Evolutionary conservation across 1,140 invertebrate species (phyloP).

Genomic region (Leptinotarsa defecta): DNA sequence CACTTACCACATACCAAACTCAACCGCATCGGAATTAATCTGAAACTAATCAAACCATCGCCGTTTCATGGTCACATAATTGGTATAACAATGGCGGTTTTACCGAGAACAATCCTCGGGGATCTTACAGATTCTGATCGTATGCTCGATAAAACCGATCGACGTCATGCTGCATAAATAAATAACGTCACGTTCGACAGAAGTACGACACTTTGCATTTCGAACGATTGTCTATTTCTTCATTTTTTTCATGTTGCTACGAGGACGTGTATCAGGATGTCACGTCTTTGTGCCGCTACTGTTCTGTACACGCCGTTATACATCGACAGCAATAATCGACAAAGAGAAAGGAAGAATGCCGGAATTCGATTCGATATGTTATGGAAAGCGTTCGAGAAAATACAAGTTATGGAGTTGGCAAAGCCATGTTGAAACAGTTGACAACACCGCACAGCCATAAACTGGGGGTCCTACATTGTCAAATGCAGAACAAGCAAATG

Average conservation of each 20-base stretch:
- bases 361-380: no score
- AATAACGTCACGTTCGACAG: slow-evolving; percentile 19
- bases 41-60: slow-evolving; percentile 6
- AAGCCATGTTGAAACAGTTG: no score
- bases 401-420: no score
- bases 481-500: no score
- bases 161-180: slow-evolving; percentile 10
- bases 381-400: no score
- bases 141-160: slow-evolving; percentile 4
- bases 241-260: slow-evolving; percentile 8
- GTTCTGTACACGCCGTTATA: neutral
- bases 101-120: slow-evolving; percentile 14
- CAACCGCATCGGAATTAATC: neutral
- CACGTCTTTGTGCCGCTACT: slow-evolving; percentile 29
- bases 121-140: slow-evolving; percentile 18
- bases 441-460: no score
- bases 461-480: no score
- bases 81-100: slow-evolving; percentile 14
- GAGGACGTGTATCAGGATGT: slow-evolving; percentile 27
- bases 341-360: neutral
- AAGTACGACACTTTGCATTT: slow-evolving; percentile 14
- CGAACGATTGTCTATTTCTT: neutral
- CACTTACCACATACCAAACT: neutral
- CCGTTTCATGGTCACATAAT: slow-evolving; percentile 9
- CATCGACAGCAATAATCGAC: neutral